phyloP scores from a whole-genome alignment of 2,113 vertebrate genomes.

The Syrmaticus mikado region DNA sequence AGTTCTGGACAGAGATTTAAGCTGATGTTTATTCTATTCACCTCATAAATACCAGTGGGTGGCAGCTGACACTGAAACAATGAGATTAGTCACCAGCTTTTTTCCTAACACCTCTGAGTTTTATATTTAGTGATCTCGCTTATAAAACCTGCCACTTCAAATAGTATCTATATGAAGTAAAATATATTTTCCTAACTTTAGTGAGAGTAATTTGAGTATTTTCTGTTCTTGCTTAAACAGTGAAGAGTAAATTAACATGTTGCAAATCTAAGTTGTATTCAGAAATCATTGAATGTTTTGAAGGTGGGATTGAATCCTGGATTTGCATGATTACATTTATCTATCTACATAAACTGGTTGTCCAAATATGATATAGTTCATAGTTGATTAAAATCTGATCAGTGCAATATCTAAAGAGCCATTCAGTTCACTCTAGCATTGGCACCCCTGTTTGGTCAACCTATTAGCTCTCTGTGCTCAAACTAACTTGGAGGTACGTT shows the following conservation, averaged over 20 bases:
- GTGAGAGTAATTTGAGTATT: not conserved
- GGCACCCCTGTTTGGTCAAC: not conserved
- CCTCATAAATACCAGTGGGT: not conserved
- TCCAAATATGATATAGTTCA: not conserved
- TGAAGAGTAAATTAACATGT: not conserved
- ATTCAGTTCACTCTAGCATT: not conserved
- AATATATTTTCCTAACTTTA: not conserved
- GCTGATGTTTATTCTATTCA: not conserved
- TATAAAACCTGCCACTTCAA: not conserved
- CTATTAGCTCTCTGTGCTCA: not conserved
- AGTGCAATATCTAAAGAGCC: not conserved
- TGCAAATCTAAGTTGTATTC: not conserved
- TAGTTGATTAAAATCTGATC: not conserved
- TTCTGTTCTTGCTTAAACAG: not conserved
- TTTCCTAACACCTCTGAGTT: not conserved
- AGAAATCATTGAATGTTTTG: not conserved
- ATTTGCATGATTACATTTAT: not conserved
- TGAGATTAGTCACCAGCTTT: not conserved
- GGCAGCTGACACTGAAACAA: not conserved
- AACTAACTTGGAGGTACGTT: not conserved
- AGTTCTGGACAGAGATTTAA: not conserved
- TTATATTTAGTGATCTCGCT: slow-evolving; percentile 3
- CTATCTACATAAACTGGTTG: not conserved
- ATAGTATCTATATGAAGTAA: not conserved
- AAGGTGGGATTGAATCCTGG: not conserved